phyloP scores from a whole-genome alignment of 2,113 vertebrate genomes.

The Sinocyclocheilus maitianheensis region DNA sequence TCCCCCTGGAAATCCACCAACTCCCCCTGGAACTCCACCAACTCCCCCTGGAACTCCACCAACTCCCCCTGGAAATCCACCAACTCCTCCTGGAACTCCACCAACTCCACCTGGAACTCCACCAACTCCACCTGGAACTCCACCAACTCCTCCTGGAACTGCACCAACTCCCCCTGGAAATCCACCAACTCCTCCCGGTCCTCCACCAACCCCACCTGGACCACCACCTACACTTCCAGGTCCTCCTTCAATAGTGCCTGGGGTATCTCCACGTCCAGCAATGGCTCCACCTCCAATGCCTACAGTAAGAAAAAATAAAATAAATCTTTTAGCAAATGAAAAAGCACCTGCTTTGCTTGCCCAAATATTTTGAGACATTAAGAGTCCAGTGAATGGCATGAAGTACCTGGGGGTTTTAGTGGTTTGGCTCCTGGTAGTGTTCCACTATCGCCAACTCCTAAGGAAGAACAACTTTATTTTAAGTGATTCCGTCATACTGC shows the following conservation, averaged over 20 bases:
- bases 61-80: constrained; percentile 47
- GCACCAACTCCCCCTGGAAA: constrained; percentile 45
- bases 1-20: constrained; percentile 42
- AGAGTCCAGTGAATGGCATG: background rate
- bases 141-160: constrained; percentile 43
- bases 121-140: background rate
- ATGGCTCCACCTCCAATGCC: constrained; percentile 69
- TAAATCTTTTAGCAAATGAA: background rate
- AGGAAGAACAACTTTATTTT: constrained; percentile 27
- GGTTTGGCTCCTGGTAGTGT: constrained; percentile 69
- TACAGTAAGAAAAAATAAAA: constrained; percentile 44
- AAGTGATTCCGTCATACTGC: background rate
- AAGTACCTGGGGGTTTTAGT: constrained; percentile 73
- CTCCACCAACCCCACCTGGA: constrained; percentile 52
- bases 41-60: constrained; percentile 28
- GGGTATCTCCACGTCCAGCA: constrained; percentile 73
- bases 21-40: constrained; percentile 49
- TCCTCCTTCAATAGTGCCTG: constrained; percentile 51
- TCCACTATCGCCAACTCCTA: constrained; percentile 61
- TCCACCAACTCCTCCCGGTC: background rate
- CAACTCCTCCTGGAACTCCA: background rate
- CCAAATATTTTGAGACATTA: background rate
- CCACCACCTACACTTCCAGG: constrained; percentile 30
- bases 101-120: constrained; percentile 42
- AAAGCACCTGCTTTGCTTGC: background rate